Evolutionary conservation across 2,888 invertebrate species (phyloP), one percentile per base, ranked within the genome.

Genomic region (Galerucella calmariensis): DNA sequence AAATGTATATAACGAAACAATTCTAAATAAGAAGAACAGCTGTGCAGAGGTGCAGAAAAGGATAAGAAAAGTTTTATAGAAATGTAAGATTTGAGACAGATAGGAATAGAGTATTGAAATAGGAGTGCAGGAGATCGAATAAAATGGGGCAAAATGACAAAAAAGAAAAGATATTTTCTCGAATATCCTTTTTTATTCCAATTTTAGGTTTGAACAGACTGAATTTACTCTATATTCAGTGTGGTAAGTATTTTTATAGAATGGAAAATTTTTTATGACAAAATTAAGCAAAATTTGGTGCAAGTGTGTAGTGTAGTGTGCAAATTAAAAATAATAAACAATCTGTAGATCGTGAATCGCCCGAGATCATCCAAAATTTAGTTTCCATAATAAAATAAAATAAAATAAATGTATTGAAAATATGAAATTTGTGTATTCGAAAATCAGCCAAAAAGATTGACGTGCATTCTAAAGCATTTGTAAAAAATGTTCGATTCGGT

Each of bases 291-390:
- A 9, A 41, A 51, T 56, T 20, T 56, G 16, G 56, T 56, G 20
- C 35, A 14, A 44, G n/a, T 20, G 20, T 20, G 20, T 20, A 20
- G 20, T 20, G 20, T 48, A 63, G 20, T 16, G 48, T 51, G 35
- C 63, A 27, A 62, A 77, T 62, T n/a, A 71, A 75, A 58, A 73
- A 73, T 75, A 71, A 75, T 68, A 27, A 24, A 65, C 62, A 72
- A n/a, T 53, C 76, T 75, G 75, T 74, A 74, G 67, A 73, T 79
- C 80, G 81, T 81, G 82, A 82, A 79, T 72, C 78, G 53, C 65
- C 70, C 65, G 70, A 70, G 70, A 78, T 76, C 82, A 76, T 76
- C 73, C 61, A 72, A 53, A 56, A 68, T 67, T 24, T 69, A 46
- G 44, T 2, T 56, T 16, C 14, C 3, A 53, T 14, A n/a, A 53